Base-by-base conservation (phyloP, 2,113 vertebrate species). In the Rhinolophus ferrumequinum region DNA sequence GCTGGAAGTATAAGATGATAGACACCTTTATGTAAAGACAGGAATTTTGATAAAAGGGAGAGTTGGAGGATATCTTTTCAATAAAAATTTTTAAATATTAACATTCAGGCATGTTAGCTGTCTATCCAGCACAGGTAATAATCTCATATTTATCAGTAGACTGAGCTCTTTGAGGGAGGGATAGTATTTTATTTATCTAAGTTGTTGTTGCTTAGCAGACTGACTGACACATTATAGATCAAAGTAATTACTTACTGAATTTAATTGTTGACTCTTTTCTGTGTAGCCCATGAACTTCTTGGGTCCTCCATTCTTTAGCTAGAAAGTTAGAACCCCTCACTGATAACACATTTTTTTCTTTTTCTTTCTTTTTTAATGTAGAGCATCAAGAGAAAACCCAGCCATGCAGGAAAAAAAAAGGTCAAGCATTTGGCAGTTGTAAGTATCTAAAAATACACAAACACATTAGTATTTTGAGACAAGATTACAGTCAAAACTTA, bases 341-440 rank as follows among this genome's bases (percentile, higher is more conserved):
- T 80, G 13, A 87, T 76, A 38, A 75, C 30, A 44, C 9, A 16
- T 38, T 47, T 50, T 24, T 69, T 82, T 50, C 35, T 56, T n/a
- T 41, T 38, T 87, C 41, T 58, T 50, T 30, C 22, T 98, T 82
- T 96, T 98, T 85, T 97, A 47, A 67, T 97, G 4, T 97, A 99
- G 99, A 93, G 99, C 99, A 44, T 99, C 99, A 15, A 99, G 99
- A 98, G 99, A 99, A 98, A 99, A 99, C 96, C 99, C 99, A 96
- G 96, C 99, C 94, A 99, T 99, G 98, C 99, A 99, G 70, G 99
- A 99, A 98, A 99, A 99, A 98, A 99, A 99, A 98, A 99, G 99
- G 95, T 99, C 99, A 96, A 99, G 99, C 98, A 99, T 99, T 97
- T 99, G 99, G 99, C 99, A 99, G 94, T 99, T 99, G 99, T 99